phyloP scores from a whole-genome alignment of 2,797 vertebrate genomes.

The Neosilurus hyrtlii region DNA sequence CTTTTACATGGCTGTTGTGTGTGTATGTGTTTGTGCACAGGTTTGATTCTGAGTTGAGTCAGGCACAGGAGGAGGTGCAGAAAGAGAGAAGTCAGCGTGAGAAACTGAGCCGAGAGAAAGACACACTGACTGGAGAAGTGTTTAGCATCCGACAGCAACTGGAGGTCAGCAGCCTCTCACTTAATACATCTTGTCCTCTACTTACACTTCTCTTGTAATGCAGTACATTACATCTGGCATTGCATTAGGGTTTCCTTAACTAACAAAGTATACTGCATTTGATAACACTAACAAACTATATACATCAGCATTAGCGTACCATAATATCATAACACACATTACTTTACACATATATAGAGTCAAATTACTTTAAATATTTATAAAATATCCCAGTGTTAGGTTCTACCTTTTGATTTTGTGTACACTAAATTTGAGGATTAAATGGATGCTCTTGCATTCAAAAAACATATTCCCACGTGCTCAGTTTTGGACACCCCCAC shows the following conservation, averaged over 20 bases:
- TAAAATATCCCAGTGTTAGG: background rate
- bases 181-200: slow-evolving; percentile 6
- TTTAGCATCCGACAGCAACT: slow-evolving; percentile 89
- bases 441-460: too few relatives aligned
- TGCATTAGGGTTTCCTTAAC: background rate
- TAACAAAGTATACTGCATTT: background rate
- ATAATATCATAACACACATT: background rate
- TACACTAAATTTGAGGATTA: too few relatives aligned
- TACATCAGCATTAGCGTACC: background rate
- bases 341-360: background rate
- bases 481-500: too few relatives aligned
- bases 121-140: slow-evolving; percentile 83
- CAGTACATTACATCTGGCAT: background rate
- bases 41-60: slow-evolving; percentile 89
- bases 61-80: slow-evolving; percentile 86
- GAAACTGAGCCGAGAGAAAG: slow-evolving; percentile 89
- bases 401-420: too few relatives aligned
- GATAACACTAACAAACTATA: too few relatives aligned
- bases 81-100: slow-evolving; percentile 86
- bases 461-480: too few relatives aligned
- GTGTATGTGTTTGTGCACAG: slow-evolving; percentile 63
- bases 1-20: background rate
- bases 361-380: background rate
- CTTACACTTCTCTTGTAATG: background rate
- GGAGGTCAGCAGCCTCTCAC: slow-evolving; percentile 73